Evolutionary conservation across 2,113 vertebrate species (phyloP).

Genomic region (Larimichthys crocea): DNA sequence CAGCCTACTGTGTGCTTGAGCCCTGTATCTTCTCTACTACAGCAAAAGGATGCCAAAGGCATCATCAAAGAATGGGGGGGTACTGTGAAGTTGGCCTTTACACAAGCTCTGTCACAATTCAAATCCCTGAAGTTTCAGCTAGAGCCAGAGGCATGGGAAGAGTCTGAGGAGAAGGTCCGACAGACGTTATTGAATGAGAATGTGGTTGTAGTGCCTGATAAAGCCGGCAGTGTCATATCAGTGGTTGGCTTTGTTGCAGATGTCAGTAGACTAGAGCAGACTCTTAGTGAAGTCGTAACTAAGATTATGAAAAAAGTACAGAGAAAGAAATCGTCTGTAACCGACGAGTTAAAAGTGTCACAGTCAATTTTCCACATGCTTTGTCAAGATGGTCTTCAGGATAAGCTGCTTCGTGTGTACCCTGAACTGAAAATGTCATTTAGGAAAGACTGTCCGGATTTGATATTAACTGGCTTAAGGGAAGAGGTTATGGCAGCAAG

Average conservation of each 20-base stretch:
- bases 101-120: constrained; percentile 75
- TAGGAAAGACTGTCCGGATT: constrained; percentile 21
- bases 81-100: constrained; percentile 76
- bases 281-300: constrained; percentile 65
- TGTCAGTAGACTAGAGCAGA: constrained; percentile 67
- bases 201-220: constrained; percentile 75
- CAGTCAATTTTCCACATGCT: constrained; percentile 81
- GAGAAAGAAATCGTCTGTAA: constrained; percentile 75
- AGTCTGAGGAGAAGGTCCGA: constrained; percentile 66
- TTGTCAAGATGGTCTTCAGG: constrained; percentile 65
- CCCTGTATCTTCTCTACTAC: constrained; percentile 77
- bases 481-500: constrained; percentile 83
- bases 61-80: constrained; percentile 83
- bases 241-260: constrained; percentile 83
- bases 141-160: constrained; percentile 81
- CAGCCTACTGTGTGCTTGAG: constrained; percentile 75
- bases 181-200: constrained; percentile 42
- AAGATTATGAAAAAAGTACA: constrained; percentile 70
- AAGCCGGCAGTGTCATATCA: constrained; percentile 60
- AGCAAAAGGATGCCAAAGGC: constrained; percentile 73
- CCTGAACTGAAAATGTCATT: constrained; percentile 81
- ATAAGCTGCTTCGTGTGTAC: constrained; percentile 59
- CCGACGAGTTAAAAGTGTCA: constrained; percentile 65
- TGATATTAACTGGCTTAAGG: constrained; percentile 83
- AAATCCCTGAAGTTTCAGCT: constrained; percentile 67